Percentiles rank a stretch among this genome's conserved stretches.
Conservation (phyloP, 2,113 vertebrate species). For the Hippocampus comes region DNA sequence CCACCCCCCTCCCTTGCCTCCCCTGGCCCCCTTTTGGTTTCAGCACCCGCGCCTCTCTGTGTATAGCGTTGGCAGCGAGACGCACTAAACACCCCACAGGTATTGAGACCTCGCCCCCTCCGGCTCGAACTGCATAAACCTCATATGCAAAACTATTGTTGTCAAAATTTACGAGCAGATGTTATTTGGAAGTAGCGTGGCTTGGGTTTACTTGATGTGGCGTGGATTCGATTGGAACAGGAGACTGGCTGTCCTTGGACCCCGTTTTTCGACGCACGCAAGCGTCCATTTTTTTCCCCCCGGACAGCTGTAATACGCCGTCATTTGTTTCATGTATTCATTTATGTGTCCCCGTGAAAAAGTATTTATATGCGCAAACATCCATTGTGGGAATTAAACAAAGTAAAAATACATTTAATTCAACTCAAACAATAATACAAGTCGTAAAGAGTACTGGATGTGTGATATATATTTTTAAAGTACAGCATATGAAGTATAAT, state of each 20-base stretch:
- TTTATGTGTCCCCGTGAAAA: not conserved
- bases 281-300: conserved; percentile 34
- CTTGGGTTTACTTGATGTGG: conserved; percentile 63
- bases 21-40: not conserved
- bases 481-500: not conserved
- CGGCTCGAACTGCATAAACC: conserved; percentile 42
- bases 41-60: conserved; percentile 19
- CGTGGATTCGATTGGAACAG: conserved; percentile 22
- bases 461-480: not conserved
- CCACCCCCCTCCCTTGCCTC: not conserved
- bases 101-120: conserved; percentile 26
- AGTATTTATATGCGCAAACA: not conserved
- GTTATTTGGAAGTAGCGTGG: conserved; percentile 73
- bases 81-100: conserved; percentile 45
- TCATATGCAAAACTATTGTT: conserved; percentile 70
- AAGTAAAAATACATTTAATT: not conserved
- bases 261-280: conserved; percentile 24
- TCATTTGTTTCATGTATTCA: not conserved
- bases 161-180: conserved; percentile 68
- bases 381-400: not conserved
- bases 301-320: conserved; percentile 37
- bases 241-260: conserved; percentile 25
- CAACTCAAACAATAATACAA: not conserved
- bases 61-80: conserved; percentile 32
- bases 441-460: not conserved